Evolutionary conservation across 1,140 invertebrate genomes (phyloP), one percentile per base, ranked within the genome.

Genomic region (Dendrolimus kikuchii): DNA sequence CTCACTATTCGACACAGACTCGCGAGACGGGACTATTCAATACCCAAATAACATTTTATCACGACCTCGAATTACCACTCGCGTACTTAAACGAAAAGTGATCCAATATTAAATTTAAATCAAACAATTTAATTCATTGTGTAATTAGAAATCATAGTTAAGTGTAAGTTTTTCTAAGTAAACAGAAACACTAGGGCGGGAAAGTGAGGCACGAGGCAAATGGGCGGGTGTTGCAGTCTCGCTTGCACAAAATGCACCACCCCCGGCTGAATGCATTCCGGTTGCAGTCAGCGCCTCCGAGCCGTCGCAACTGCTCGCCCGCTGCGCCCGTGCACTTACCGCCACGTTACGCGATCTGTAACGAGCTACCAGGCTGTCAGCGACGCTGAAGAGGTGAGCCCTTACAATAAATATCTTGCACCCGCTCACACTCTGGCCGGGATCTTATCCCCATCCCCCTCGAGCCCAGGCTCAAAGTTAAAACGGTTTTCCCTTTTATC

Each of bases 201-300:
- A 86, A 86, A 82, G 77, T 83, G 79, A 83, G 73, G 76, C 74
- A 81, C 70, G 68, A 71, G 76, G 76, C 71, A 67, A 81, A 77
- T 83, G 82, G 82, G 82, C 81, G 82, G 79, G 82, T 69, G 70
- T 49, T 77, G 78, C 72, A 81, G 78, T 83, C 80, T 83, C 82
- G 74, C 79, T 83, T 83, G 77, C 80, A 81, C 82, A 74, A 55
- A 69, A 66, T 79, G 77, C 80, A 81, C 82, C 82, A 81, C 81
- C 80, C 77, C 75, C 71, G 66, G 54, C 62, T 53, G 64, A 72
- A 66, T 71, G 69, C 68, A 71, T 64, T 75, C 74, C 70, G 74
- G 66, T 71, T 83, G 75, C 80, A 86, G 82, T 83, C 62, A 59
- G 66, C 71, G 72, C 56, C 66, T 69, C 64, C 64, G 68, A 72